These are phyloP conservation scores for Muscidifurax raptorellus DNA, from an alignment of 1,140 invertebrate species.

Conservation along the genomic window DNA sequence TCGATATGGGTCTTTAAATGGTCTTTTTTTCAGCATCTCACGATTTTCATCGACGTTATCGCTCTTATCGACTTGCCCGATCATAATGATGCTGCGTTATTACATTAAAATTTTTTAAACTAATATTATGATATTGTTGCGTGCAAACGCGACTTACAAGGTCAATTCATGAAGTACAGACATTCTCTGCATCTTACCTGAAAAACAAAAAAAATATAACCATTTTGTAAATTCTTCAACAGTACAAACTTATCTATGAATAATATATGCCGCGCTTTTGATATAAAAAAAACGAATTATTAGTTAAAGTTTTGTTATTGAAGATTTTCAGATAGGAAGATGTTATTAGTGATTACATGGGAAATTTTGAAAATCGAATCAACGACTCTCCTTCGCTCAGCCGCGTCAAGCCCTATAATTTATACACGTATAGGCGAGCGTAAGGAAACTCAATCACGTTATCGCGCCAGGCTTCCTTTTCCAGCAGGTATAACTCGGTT, in stretches of 20 bases:
- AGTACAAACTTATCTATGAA: not conserved
- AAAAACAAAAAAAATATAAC: not conserved
- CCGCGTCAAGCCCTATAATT: constrained; percentile 4
- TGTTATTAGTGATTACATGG: not conserved
- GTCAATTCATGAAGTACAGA: not conserved
- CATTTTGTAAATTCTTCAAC: not conserved
- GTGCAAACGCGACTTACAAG: not conserved
- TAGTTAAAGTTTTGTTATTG: no score
- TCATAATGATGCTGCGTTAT: not conserved
- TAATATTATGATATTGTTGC: not conserved
- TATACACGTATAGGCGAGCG: not conserved
- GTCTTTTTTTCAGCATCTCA: not conserved
- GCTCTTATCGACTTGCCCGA: not conserved
- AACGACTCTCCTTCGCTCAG: not conserved
- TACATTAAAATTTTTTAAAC: not conserved
- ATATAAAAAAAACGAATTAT: no score
- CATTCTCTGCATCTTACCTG: not conserved
- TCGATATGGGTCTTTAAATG: not conserved
- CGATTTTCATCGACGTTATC: not conserved
- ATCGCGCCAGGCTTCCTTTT: not conserved
- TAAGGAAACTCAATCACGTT: constrained; percentile 14
- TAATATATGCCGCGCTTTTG: no score
- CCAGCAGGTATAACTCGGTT: constrained; percentile 13
- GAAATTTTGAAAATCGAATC: not conserved
- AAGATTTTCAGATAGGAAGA: not conserved